A percentile compares a stretch with the other conserved stretches of the same genome.
Evolutionary conservation across 92 coral and sea anemone genomes (phyloP).

Genomic region (Phenganax subtilis): DNA sequence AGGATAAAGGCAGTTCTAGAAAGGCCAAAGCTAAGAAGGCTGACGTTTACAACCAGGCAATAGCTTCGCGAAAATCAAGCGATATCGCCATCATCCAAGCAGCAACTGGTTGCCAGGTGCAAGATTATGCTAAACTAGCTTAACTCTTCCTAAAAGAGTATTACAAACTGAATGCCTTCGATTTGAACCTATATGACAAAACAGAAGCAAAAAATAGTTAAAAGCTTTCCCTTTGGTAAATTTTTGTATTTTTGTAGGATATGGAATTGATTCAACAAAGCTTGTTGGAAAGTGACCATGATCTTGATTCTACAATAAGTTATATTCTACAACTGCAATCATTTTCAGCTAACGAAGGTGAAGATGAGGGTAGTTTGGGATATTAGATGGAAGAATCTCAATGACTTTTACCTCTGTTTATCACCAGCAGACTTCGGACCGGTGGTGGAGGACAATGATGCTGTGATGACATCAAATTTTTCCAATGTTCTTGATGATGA

Average conservation of each 20-base stretch:
- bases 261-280: conserved; percentile 60
- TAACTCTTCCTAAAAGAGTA: not conserved
- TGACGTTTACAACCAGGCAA: conserved; percentile 1
- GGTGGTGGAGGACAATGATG: no score
- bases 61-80: conserved; percentile 2
- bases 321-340: conserved; percentile 76
- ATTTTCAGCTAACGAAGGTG: conserved; percentile 64
- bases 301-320: conserved; percentile 65
- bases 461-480: no score
- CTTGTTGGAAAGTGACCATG: conserved; percentile 59
- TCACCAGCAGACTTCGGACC: no score
- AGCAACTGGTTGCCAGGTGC: conserved; percentile 68
- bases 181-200: not conserved
- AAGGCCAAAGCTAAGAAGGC: not conserved
- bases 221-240: not conserved
- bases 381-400: no score
- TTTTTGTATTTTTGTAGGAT: conserved; percentile 48
- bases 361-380: not conserved
- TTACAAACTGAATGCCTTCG: not conserved
- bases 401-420: no score
- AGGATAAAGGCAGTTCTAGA: not conserved
- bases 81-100: conserved; percentile 33
- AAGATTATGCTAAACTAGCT: not conserved
- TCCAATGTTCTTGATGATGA: no score
- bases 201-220: not conserved